phyloP scores from a whole-genome alignment of 2,113 vertebrate genomes.

The Alligator mississippiensis region DNA sequence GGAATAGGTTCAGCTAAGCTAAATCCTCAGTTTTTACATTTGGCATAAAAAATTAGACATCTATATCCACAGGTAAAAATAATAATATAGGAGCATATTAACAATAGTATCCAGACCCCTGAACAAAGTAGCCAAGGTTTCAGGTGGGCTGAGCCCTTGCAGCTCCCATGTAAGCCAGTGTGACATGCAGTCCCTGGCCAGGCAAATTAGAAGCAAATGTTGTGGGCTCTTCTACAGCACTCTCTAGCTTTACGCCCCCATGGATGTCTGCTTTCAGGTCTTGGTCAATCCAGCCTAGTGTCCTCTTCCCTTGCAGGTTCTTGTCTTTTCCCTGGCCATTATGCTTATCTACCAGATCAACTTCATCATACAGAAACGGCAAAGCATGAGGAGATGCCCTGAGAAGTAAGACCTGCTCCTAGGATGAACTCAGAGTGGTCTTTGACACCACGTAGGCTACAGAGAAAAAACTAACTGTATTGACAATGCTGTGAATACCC shows the following conservation, averaged over 20 bases:
- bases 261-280: not conserved
- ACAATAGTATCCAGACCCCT: not conserved
- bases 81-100: not conserved
- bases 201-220: not conserved
- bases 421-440: not conserved
- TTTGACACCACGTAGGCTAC: not conserved
- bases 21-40: not conserved
- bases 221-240: not conserved
- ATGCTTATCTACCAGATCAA: constrained; percentile 63
- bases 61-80: not conserved
- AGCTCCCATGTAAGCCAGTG: not conserved
- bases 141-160: not conserved
- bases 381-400: not conserved
- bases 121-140: not conserved
- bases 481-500: not conserved
- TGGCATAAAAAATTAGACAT: not conserved
- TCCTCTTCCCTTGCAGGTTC: constrained; percentile 46
- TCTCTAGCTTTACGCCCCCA: not conserved
- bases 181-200: not conserved
- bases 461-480: not conserved
- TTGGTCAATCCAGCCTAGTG: not conserved
- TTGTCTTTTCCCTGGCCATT: constrained; percentile 61
- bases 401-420: not conserved
- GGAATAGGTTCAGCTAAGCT: not conserved
- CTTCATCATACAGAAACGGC: constrained; percentile 22